Base-by-base conservation (phyloP, 2,113 vertebrate genomes). In the Talpa occidentalis region DNA sequence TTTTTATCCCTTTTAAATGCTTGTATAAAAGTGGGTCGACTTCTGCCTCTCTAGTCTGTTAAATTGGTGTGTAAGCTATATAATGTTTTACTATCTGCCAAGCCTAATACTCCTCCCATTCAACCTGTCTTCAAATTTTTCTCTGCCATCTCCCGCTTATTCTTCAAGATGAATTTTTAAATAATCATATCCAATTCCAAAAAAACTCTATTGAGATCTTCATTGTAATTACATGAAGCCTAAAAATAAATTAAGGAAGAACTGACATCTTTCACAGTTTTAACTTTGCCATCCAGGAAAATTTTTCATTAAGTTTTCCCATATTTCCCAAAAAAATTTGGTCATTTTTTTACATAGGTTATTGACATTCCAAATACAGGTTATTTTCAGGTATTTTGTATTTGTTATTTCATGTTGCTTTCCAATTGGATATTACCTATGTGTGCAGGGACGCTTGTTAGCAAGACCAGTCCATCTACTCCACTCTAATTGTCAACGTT, bases 241-340 rank as follows among this genome's bases (percentile, higher is more conserved):
- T 79, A n/a, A 91, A 95, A 85, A 74, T 85, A 88, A 83, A 93
- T 59, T 62, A 94, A 76, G 78, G 49, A 74, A 84, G 56, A 91
- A 62, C 4, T 56, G 28, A 92, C 79, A 91, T 80, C 35, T 76
- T 91, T 52, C n/a, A 84, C 35, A 28, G 24, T 87, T 90, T 83
- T 79, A 76, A 64, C 32, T 91, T 88, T 80, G 44, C 16, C 60
- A 84, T 42, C 44, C 28, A 35, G 49, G 11, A 5, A 80, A 47
- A 21, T 26, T 56, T 66, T 91, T 87, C 67, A 62, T 94, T 81
- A 73, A 69, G 62, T 47, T 80, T 94, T 70, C 28, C 78, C 37
- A 32, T 47, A 52, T n/a, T 87, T 92, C 77, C 87, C 47, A 87
- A 82, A 40, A 78, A 92, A 90, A 47, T 78, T 6, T 44, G 56